These are phyloP conservation scores for Leucopsar rothschildi DNA, from an alignment of 2,113 vertebrate species.

Conservation along the genomic window DNA sequence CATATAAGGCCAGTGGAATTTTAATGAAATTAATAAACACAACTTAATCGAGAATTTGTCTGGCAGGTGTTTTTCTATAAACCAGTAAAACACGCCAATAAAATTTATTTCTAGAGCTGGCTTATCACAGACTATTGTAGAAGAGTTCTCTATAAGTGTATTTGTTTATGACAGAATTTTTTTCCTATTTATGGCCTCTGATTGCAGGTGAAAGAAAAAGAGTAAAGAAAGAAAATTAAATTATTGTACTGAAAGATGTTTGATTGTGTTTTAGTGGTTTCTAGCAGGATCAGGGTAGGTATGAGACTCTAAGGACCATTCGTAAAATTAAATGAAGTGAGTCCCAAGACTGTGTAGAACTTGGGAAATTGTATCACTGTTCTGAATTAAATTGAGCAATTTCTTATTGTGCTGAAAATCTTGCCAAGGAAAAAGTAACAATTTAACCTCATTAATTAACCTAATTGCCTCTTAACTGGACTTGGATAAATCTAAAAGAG, in stretches of 20 bases:
- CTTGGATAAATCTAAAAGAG: not conserved
- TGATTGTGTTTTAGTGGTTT: not conserved
- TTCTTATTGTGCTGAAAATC: not conserved
- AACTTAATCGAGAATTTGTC: not conserved
- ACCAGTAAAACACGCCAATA: not conserved
- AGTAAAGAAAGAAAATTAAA: not conserved
- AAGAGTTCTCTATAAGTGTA: not conserved
- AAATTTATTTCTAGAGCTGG: not conserved
- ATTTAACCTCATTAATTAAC: conserved; percentile 30
- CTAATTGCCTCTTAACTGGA: not conserved
- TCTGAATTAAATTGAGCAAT: not conserved
- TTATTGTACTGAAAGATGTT: not conserved
- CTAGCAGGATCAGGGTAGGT: not conserved
- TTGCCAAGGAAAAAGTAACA: not conserved
- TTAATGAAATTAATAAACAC: not conserved
- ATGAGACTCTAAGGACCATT: not conserved
- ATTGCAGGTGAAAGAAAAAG: rapidly evolving
- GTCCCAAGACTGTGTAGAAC: not conserved
- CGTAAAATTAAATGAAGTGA: not conserved
- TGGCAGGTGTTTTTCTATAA: not conserved
- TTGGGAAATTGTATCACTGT: not conserved
- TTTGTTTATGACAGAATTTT: not conserved
- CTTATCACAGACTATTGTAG: not conserved
- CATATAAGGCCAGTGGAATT: not conserved
- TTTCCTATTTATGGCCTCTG: not conserved